Conservation (phyloP, 2,113 vertebrate genomes). For the Misgurnus anguillicaudatus region DNA sequence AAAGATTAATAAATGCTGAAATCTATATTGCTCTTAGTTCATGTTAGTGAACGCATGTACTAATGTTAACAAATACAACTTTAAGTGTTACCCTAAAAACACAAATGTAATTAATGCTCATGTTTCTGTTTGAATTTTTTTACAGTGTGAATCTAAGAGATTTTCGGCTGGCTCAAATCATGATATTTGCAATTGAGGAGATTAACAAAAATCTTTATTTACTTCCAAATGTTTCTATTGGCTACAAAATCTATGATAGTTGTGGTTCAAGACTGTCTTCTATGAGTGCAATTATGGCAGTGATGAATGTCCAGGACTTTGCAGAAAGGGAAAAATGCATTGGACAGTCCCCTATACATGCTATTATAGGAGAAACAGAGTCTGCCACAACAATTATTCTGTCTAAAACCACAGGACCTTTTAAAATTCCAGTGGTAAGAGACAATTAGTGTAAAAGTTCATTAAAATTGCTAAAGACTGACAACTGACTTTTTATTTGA, state of each 20-base stretch:
- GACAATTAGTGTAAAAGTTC: neutral
- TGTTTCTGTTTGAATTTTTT: conserved; percentile 25
- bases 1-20: too few relatives aligned
- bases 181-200: conserved; percentile 78
- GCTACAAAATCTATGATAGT: conserved; percentile 76
- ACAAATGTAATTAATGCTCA: neutral
- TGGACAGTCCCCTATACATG: conserved; percentile 45
- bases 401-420: neutral
- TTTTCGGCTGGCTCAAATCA: conserved; percentile 73
- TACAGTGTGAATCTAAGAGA: conserved; percentile 72
- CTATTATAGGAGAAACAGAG: neutral
- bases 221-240: conserved; percentile 71
- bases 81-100: neutral
- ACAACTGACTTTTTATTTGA: neutral
- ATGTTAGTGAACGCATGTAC: too few relatives aligned
- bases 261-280: conserved; percentile 73
- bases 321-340: conserved; percentile 50
- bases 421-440: conserved; percentile 72
- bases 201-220: conserved; percentile 69
- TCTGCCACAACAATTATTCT: neutral
- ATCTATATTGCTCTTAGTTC: too few relatives aligned
- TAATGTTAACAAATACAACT: too few relatives aligned
- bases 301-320: conserved; percentile 65
- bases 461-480: neutral
- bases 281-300: conserved; percentile 71